Base-by-base conservation (phyloP, 2,888 invertebrate genomes). In the Limnephilus auricula region DNA sequence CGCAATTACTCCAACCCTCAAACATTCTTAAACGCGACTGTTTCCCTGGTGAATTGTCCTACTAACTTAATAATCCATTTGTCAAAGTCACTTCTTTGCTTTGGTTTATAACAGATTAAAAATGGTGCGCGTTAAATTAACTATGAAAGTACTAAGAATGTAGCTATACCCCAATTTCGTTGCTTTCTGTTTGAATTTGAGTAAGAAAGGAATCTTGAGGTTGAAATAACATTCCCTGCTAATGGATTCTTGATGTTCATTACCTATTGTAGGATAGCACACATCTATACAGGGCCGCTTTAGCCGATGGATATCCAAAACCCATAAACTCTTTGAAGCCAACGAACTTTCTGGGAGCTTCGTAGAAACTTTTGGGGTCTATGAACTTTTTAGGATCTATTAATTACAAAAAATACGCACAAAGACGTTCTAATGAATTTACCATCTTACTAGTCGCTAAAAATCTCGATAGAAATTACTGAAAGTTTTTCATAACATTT, bases 201-300 rank as follows among this genome's bases (percentile, higher is more conserved):
- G 32, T 82, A 32, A 34, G 34, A 32, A 82, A 82, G 82, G 32
- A 34, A 18, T 32, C 18, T 37, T 32, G 82, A 65, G 84, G 91
- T 89, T 89, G 84, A 40, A 78, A 88, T 79, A 91, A 91, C 89
- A 91, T 78, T 89, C 78, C 79, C 78, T 30, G 79, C 91, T 91
- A 91, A 91, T 91, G 91, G 91, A 89, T 91, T 91, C 89, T 89
- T 91, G 89, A 91, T 91, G 91, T 91, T 84, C 84, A 82, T 82
- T 79, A 40, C 89, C 89, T 34, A 79, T 80, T 79, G 79, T 79
- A 40, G 79, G 40, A 40, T 9, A 85, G 32, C 85, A 85, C 85
- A 85, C 9, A n/a, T 65, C 25, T 65, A 1, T 9, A 25, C 65
- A 65, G 65, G 65, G 65, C 65, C 65, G n/a, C 25, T 65, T 65